Conservation (phyloP, 2,888 invertebrate genomes). For the Metacarcinus magister region DNA sequence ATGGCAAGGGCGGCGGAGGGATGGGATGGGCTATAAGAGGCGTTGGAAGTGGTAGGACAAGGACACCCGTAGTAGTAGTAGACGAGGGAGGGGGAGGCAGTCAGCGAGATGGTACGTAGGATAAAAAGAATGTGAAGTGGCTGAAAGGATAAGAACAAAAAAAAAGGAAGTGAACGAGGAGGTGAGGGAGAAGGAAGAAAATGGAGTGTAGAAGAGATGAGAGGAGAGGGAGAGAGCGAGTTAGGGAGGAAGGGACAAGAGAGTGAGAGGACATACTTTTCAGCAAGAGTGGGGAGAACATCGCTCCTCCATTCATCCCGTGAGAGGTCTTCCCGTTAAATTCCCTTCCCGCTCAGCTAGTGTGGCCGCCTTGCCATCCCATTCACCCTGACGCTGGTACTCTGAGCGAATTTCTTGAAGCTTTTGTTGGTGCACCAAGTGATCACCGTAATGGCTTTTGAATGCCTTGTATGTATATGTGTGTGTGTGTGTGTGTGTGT, state of each 20-base stretch:
- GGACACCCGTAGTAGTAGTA: not conserved
- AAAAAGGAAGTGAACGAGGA: not conserved
- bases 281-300: not conserved
- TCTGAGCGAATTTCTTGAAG: constrained; percentile 20
- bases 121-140: not conserved
- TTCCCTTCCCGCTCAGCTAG: not conserved
- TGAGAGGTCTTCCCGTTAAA: constrained; percentile 7
- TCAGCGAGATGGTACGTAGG: not conserved
- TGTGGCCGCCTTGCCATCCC: not conserved
- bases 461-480: constrained; percentile 4
- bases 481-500: constrained; percentile 58
- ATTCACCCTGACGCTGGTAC: constrained; percentile 40
- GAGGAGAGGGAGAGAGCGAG: not conserved
- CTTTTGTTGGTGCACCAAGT: constrained; percentile 42
- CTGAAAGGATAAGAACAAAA: not conserved
- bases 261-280: not conserved
- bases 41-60: not conserved
- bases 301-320: constrained; percentile 30
- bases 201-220: not conserved
- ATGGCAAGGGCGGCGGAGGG: not conserved
- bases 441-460: constrained; percentile 41
- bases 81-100: not conserved
- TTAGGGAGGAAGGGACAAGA: not conserved
- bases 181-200: not conserved
- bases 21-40: not conserved